Conservation (phyloP, 2,888 invertebrate species). For the Anorthoa munda region DNA sequence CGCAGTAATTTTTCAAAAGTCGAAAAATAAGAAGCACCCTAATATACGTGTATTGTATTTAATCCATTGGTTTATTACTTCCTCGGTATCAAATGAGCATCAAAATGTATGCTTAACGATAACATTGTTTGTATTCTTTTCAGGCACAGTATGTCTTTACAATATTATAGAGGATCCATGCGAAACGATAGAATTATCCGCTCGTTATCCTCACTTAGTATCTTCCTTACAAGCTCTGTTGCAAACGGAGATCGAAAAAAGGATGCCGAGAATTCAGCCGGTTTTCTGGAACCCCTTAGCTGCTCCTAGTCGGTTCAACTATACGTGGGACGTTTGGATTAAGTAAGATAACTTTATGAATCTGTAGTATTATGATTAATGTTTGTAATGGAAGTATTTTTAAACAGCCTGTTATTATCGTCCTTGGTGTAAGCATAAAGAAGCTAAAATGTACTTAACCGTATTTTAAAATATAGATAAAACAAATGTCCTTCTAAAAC, state of each 20-base stretch:
- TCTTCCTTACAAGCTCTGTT: slow-evolving; percentile 69
- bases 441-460: not conserved
- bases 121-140: slow-evolving; percentile 60
- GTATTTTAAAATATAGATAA: not conserved
- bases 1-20: too few relatives aligned
- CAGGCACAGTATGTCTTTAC: slow-evolving; percentile 80
- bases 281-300: slow-evolving; percentile 77
- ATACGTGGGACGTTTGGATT: slow-evolving; percentile 81
- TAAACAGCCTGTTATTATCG: too few relatives aligned
- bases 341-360: slow-evolving; percentile 14
- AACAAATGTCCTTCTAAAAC: slow-evolving; percentile 13
- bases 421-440: not conserved
- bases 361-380: not conserved
- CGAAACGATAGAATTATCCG: slow-evolving; percentile 79
- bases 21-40: too few relatives aligned
- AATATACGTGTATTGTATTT: not conserved
- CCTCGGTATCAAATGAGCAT: not conserved
- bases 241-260: slow-evolving; percentile 72
- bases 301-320: slow-evolving; percentile 77
- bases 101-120: not conserved
- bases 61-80: not conserved
- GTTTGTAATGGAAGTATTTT: too few relatives aligned
- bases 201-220: slow-evolving; percentile 73
- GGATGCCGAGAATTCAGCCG: slow-evolving; percentile 74
- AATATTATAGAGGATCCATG: slow-evolving; percentile 84